Evolutionary conservation across 2,888 invertebrate species (phyloP).

Genomic region (Neocrepidodera transversa): DNA sequence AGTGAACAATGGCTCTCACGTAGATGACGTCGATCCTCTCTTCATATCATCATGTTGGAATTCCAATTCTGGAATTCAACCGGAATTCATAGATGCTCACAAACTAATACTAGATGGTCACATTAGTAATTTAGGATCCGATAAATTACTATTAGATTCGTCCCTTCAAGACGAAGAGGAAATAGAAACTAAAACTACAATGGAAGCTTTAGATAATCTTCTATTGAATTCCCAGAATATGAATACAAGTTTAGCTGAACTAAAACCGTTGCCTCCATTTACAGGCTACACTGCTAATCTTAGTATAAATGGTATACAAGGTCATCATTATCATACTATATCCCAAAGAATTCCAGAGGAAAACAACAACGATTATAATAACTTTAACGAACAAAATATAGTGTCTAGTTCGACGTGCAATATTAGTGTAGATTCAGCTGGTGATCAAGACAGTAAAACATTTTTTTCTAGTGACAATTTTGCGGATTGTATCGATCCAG

Average conservation of each 20-base stretch:
- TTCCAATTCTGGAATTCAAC: slow-evolving; percentile 59
- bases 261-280: slow-evolving; percentile 86
- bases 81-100: slow-evolving; percentile 63
- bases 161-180: slow-evolving; percentile 62
- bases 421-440: slow-evolving; percentile 62
- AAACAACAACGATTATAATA: slow-evolving; percentile 70
- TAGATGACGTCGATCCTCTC: slow-evolving; percentile 72
- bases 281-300: slow-evolving; percentile 85
- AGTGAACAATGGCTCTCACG: slow-evolving; percentile 57
- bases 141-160: slow-evolving; percentile 64
- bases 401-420: slow-evolving; percentile 76
- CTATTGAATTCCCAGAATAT: slow-evolving; percentile 57
- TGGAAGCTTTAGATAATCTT: slow-evolving; percentile 67
- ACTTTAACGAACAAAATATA: slow-evolving; percentile 72
- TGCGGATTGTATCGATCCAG: slow-evolving; percentile 61
- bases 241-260: slow-evolving; percentile 76
- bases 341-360: slow-evolving; percentile 78
- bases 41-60: slow-evolving; percentile 77
- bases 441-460: slow-evolving; percentile 57
- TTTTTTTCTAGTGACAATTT: slow-evolving; percentile 64
- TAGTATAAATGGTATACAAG: slow-evolving; percentile 87
- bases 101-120: slow-evolving; percentile 67
- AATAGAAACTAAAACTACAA: slow-evolving; percentile 59
- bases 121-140: slow-evolving; percentile 61
- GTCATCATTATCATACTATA: slow-evolving; percentile 87